Conservation (phyloP, 2,888 invertebrate species). For the Idaea dimidiata region DNA sequence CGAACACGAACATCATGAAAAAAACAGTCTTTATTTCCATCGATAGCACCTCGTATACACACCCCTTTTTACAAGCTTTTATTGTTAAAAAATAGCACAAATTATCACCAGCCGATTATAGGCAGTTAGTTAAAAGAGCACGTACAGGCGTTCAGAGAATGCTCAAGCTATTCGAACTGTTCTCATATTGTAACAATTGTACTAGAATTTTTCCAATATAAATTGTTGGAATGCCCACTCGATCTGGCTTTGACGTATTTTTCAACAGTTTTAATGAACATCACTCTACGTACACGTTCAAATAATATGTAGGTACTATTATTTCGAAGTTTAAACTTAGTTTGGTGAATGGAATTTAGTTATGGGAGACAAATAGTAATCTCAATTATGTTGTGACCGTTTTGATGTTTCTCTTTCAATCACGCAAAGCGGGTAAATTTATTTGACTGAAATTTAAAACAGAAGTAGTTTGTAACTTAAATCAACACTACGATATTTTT, state of each 20-base stretch:
- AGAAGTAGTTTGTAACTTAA: too few species aligned
- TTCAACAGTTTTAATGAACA: neutral
- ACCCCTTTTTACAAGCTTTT: neutral
- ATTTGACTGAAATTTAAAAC: too few species aligned
- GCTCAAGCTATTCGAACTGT: slow-evolving; percentile 9
- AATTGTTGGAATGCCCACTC: slow-evolving; percentile 17
- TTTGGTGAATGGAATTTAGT: too few species aligned
- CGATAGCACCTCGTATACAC: too few species aligned
- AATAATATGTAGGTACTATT: too few species aligned
- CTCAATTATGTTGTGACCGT: too few species aligned
- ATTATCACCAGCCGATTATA: neutral
- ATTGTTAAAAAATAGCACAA: neutral
- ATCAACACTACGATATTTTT: too few species aligned
- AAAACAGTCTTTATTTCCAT: neutral
- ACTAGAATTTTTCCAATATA: slow-evolving; percentile 27
- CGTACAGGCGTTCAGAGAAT: neutral
- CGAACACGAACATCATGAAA: neutral
- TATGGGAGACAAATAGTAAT: too few species aligned
- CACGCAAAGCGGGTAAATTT: too few species aligned
- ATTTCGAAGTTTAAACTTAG: too few species aligned
- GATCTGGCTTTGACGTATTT: slow-evolving; percentile 12
- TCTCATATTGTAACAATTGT: slow-evolving; percentile 21
- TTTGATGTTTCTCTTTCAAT: too few species aligned
- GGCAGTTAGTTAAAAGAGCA: neutral
- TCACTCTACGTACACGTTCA: neutral